Conservation (phyloP, 2,113 vertebrate genomes). For the Alethe castanea region DNA sequence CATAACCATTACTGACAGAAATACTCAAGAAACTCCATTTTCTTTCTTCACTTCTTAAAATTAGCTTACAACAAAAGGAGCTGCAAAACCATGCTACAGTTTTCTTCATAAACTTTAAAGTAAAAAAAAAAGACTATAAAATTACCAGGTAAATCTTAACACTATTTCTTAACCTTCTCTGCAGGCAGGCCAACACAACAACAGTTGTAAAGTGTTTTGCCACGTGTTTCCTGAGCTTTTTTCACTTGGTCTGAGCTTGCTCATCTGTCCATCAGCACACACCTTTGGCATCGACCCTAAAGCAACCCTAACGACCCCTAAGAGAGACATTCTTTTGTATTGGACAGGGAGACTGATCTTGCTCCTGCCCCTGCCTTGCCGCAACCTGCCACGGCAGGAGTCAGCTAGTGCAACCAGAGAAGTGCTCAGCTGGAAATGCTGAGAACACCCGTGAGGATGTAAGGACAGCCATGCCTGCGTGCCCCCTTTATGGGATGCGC, state of each 20-base stretch:
- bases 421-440: accelerated
- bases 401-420: accelerated
- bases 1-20: neutral
- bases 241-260: neutral
- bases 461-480: neutral
- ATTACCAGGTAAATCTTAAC: neutral
- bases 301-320: accelerated
- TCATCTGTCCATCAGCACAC: neutral
- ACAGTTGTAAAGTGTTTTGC: neutral
- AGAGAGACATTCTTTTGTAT: neutral
- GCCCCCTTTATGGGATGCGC: accelerated
- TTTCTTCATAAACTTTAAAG: neutral
- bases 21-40: neutral
- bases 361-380: neutral
- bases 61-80: neutral
- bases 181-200: neutral
- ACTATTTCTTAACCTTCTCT: neutral
- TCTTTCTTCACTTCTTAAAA: neutral
- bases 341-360: neutral
- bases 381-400: accelerated
- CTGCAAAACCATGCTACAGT: neutral
- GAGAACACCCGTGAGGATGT: accelerated
- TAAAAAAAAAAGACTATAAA: neutral
- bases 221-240: neutral
- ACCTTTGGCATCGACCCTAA: accelerated